Evolutionary conservation across 2,888 invertebrate species (phyloP).

Genomic region (Periphyllus acericola): DNA sequence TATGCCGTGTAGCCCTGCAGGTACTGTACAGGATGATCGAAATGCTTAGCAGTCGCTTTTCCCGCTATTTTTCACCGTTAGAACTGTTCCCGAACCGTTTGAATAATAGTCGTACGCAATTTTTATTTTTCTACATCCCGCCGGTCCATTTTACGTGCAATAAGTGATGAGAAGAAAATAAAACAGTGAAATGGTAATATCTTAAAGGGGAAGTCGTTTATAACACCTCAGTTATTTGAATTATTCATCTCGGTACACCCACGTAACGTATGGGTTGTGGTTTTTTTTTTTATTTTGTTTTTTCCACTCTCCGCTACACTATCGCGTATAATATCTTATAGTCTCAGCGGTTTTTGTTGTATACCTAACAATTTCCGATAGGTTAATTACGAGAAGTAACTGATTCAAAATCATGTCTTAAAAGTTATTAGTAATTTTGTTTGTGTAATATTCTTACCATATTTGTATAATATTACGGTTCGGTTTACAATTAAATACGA

Average conservation of each 20-base stretch:
- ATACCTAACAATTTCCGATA: not conserved
- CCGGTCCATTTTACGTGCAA: not conserved
- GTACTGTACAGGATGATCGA: no score
- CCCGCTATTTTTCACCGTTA: no score
- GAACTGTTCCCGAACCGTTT: no score
- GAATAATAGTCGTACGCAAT: not conserved
- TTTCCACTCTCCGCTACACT: not conserved
- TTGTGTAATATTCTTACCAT: no score
- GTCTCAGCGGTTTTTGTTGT: not conserved
- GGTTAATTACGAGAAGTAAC: not conserved
- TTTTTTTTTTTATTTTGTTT: no score
- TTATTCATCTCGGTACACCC: not conserved
- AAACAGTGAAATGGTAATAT: not conserved
- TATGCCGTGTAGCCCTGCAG: no score
- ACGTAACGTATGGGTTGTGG: not conserved
- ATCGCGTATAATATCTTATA: not conserved
- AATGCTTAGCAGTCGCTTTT: no score
- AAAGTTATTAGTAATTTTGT: no score
- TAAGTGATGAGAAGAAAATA: not conserved
- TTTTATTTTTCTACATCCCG: not conserved
- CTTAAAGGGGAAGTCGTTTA: not conserved
- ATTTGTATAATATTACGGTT: no score
- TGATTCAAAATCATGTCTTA: not conserved
- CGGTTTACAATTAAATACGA: no score
- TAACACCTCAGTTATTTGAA: not conserved